phyloP scores from a whole-genome alignment of 2,797 vertebrate species.

The Hephaestus fuliginosus region DNA sequence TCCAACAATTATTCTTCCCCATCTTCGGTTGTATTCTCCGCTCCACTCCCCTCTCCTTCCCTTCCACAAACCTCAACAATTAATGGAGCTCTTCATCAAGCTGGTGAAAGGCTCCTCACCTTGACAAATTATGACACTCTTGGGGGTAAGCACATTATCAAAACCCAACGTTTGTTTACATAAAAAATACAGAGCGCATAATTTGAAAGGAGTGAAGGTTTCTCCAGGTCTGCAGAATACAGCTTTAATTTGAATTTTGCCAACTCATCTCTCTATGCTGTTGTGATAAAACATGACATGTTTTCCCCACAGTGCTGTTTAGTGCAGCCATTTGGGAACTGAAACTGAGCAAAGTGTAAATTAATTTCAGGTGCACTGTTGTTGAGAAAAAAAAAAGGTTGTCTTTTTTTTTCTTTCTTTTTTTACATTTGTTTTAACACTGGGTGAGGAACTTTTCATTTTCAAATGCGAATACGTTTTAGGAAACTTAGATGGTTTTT shows the following conservation, averaged over 20 bases:
- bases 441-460: slow-evolving; percentile 17
- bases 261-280: slow-evolving; percentile 61
- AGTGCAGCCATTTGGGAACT: slow-evolving; percentile 39
- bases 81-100: slow-evolving; percentile 71
- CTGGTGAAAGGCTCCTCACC: slow-evolving; percentile 62
- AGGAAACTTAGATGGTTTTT: neutral
- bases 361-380: slow-evolving; percentile 47
- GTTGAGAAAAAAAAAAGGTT: slow-evolving; percentile 11
- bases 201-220: slow-evolving; percentile 61
- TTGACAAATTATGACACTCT: slow-evolving; percentile 74
- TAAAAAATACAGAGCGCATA: slow-evolving; percentile 60
- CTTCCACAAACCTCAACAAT: slow-evolving; percentile 58
- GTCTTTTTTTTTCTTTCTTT: neutral
- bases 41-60: slow-evolving; percentile 28
- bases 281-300: slow-evolving; percentile 66
- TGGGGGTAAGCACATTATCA: slow-evolving; percentile 61
- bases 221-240: slow-evolving; percentile 59
- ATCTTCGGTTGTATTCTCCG: slow-evolving; percentile 56
- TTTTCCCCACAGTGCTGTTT: slow-evolving; percentile 52
- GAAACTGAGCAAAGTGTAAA: slow-evolving; percentile 33
- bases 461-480: slow-evolving; percentile 15
- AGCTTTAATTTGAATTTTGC: slow-evolving; percentile 69
- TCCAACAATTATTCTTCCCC: slow-evolving; percentile 64
- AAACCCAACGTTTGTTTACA: slow-evolving; percentile 68
- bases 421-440: neutral